Conservation (phyloP, 2,888 invertebrate species). For the Xylophagus ater region DNA sequence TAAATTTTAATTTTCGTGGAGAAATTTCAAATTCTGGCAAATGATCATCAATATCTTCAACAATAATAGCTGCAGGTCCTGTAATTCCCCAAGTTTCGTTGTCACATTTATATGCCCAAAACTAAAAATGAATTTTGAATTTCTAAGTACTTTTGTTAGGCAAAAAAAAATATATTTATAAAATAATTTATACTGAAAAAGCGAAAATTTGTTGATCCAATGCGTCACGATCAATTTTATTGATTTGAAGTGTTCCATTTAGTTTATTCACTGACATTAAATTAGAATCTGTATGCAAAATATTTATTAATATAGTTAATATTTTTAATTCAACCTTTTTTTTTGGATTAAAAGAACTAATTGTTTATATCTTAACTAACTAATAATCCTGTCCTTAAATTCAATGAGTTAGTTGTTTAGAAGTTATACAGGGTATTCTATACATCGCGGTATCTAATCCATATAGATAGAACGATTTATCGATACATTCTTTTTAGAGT, state of each 20-base stretch:
- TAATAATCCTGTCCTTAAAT: too few relatives aligned
- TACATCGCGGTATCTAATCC: too few relatives aligned
- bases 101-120: constrained; percentile 41
- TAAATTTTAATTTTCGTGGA: constrained; percentile 37
- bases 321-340: too few relatives aligned
- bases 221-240: constrained; percentile 40
- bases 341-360: too few relatives aligned
- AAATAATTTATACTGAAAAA: constrained; percentile 26
- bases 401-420: too few relatives aligned
- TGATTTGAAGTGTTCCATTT: constrained; percentile 21
- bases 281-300: constrained; percentile 21
- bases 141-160: too few relatives aligned
- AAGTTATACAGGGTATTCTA: too few relatives aligned
- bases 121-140: constrained; percentile 24
- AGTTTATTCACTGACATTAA: constrained; percentile 19
- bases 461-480: too few relatives aligned
- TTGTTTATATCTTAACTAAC: too few relatives aligned
- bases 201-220: constrained; percentile 40
- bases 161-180: too few relatives aligned
- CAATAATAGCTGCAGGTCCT: constrained; percentile 40
- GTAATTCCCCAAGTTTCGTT: constrained; percentile 29
- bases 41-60: constrained; percentile 55
- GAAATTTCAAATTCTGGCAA: constrained; percentile 42
- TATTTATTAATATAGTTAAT: too few relatives aligned
- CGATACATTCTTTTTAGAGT: too few relatives aligned